Evolutionary conservation across 2,888 invertebrate species (phyloP), one percentile per base, ranked within the genome.

Genomic region (Nineta flava): DNA sequence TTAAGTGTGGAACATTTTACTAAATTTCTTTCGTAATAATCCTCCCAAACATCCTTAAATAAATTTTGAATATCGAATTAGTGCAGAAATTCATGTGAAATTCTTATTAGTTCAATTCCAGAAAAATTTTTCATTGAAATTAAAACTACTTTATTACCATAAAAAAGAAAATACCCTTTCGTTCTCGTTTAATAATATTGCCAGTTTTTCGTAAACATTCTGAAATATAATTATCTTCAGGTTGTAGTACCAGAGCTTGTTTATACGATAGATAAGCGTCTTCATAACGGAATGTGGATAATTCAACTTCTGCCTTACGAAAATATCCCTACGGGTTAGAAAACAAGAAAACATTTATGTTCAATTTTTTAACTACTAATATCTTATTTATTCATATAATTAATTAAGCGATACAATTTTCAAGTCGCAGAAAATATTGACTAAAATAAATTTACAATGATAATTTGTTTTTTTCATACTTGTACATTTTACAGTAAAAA

Each of bases 231-330:
- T 69, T 61, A 68, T 84, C 83, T 44, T 78, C 75, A 32, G 82
- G 82, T 58, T 81, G 78, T 31, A 80, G 65, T 57, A 76, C 73
- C 46, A 83, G 65, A 10, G 83, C 83, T 64, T 76, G 72, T 53
- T 76, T 73, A 57, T 84, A 85, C 35, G 81, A 81, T 53, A 78
- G 69, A 53, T 81, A 70, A 9, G 85, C 83, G 60, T 81, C 80
- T 57, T 71, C 73, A 62, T 75, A 80, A 53, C 79, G 71, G 52
- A 73, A 77, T 56, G 81, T 79, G 1, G 79, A 79, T 57, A 74
- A 75, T 64, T 83, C 79, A 1, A 83, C 79, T 66, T 84, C 83
- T 42, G 77, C 84, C 59, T 79, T 76, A 26, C 83, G 73, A 62
- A 80, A 83, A 62, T 83, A 82, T 12, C 83, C 83, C 81, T 81